A percentile compares a stretch with the other conserved stretches of the same genome.
Conservation (phyloP, 2,113 vertebrate genomes). For the Lophius piscatorius region DNA sequence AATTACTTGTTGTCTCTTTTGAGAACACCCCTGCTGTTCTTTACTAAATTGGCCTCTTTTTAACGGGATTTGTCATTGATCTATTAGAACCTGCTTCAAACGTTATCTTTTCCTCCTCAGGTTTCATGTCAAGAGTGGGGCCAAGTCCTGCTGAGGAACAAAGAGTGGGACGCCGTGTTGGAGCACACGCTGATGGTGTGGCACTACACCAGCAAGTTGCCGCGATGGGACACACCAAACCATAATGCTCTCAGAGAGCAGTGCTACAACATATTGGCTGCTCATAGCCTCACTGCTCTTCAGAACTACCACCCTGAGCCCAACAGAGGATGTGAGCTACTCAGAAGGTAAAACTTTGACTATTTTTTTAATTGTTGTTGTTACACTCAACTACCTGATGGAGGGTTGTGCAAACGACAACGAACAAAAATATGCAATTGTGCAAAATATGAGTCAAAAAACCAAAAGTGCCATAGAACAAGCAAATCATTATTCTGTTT, state of each 20-base stretch:
- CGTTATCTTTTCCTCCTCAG: constrained; percentile 30
- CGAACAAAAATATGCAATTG: too few relatives aligned
- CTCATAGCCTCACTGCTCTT: constrained; percentile 63
- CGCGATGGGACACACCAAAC: constrained; percentile 73
- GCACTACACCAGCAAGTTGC: constrained; percentile 73
- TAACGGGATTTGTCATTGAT: not conserved
- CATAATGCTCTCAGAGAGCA: constrained; percentile 72
- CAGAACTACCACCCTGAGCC: constrained; percentile 50
- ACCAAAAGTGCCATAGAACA: too few relatives aligned
- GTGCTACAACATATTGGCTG: constrained; percentile 69
- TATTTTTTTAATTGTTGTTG: too few relatives aligned
- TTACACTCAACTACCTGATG: too few relatives aligned
- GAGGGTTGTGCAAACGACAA: too few relatives aligned
- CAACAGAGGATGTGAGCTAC: constrained; percentile 61
- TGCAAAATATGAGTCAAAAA: too few relatives aligned
- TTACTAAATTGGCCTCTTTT: not conserved
- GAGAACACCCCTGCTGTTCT: not conserved
- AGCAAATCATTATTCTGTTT: too few relatives aligned
- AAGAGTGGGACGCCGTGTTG: constrained; percentile 70
- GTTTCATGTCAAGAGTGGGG: constrained; percentile 77
- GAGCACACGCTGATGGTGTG: constrained; percentile 73
- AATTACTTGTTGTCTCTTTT: not conserved
- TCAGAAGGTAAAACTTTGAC: constrained; percentile 78
- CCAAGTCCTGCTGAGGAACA: constrained; percentile 63
- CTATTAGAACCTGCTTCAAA: not conserved